Evolutionary conservation across 2,113 vertebrate species (phyloP).

Genomic region (Smithornis capensis): DNA sequence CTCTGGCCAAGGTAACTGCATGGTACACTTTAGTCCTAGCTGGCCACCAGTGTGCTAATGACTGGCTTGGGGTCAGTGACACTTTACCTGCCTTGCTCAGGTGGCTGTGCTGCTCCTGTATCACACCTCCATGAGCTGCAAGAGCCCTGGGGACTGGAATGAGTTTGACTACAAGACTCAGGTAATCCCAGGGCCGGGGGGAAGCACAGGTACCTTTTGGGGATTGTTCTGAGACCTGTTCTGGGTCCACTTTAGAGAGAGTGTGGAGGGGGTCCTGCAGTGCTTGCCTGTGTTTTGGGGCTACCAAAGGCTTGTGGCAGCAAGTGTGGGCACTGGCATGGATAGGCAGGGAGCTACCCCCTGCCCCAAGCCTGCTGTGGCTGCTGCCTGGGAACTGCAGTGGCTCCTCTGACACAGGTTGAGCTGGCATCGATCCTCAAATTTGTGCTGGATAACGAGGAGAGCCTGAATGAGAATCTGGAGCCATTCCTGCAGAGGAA

Average conservation of each 20-base stretch:
- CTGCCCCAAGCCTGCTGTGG: neutral
- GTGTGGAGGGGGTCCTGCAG: neutral
- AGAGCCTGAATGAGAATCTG: constrained; percentile 78
- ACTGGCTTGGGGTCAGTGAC: neutral
- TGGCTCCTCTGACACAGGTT: constrained; percentile 60
- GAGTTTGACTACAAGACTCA: constrained; percentile 80
- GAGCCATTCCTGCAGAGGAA: constrained; percentile 78
- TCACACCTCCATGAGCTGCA: constrained; percentile 80
- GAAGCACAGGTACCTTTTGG: neutral
- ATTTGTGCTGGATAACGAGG: constrained; percentile 83
- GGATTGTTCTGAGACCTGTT: accelerated
- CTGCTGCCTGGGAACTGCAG: neutral
- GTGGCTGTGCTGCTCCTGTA: constrained; percentile 82
- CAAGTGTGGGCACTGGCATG: neutral
- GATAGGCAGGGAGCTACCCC: neutral
- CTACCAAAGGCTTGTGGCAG: neutral
- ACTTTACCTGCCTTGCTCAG: constrained; percentile 25
- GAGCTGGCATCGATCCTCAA: constrained; percentile 81
- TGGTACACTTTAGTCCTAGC: too few relatives aligned
- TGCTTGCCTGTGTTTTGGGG: neutral
- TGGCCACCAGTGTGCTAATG: accelerated
- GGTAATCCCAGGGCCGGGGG: constrained; percentile 76
- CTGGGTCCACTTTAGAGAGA: neutral
- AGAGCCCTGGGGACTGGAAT: constrained; percentile 70
- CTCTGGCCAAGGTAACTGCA: constrained; percentile 83